Conservation (phyloP, 2,113 vertebrate genomes). For the Muntiacus muntjak region DNA sequence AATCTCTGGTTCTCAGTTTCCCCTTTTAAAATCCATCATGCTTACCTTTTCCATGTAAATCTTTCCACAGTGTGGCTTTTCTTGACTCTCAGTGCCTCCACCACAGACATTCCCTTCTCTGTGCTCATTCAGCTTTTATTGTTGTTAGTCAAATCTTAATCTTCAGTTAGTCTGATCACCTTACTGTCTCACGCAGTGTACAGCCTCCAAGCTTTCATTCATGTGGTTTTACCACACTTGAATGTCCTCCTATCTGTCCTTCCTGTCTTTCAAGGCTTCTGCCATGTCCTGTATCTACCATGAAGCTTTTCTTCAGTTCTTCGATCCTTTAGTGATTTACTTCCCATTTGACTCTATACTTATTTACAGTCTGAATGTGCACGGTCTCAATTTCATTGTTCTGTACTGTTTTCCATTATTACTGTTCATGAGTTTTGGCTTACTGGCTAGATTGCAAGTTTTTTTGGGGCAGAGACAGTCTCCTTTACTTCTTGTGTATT, state of each 20-base stretch:
- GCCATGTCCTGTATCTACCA: neutral
- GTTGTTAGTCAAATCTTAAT: neutral
- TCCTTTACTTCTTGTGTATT: slow-evolving; percentile 37
- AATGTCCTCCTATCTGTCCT: neutral
- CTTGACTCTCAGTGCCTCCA: neutral
- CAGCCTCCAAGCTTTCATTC: neutral
- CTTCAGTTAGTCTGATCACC: neutral
- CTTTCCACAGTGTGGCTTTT: neutral
- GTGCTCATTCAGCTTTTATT: neutral
- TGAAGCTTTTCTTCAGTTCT: neutral
- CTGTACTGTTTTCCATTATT: neutral
- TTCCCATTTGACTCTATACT: neutral
- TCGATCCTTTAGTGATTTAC: neutral
- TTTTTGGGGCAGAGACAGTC: neutral
- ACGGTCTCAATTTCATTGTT: neutral
- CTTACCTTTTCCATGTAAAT: neutral
- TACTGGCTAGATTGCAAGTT: slow-evolving; percentile 5
- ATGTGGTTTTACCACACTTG: neutral
- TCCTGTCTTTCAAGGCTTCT: neutral
- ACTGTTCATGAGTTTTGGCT: slow-evolving; percentile 23
- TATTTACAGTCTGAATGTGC: neutral
- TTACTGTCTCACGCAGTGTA: neutral
- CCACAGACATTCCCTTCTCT: neutral
- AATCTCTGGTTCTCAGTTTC: neutral
- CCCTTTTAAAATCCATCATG: neutral